phyloP scores from a whole-genome alignment of 2,797 vertebrate species.

The Synaphobranchus kaupii region DNA sequence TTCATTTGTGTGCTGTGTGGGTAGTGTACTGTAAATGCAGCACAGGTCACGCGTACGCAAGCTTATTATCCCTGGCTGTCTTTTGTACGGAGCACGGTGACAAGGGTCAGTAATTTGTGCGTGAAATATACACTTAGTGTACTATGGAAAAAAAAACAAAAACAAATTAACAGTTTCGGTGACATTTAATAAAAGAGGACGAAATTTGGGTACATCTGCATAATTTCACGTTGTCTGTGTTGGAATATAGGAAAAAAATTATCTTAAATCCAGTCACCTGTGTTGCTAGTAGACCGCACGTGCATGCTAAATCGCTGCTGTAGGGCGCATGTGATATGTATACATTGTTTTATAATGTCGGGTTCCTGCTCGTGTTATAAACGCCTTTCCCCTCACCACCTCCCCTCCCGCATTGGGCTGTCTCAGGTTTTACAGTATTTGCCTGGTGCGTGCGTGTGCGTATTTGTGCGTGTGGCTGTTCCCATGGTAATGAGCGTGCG shows the following conservation, averaged over 20 bases:
- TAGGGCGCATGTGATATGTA: background rate
- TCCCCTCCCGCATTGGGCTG: constrained; percentile 14
- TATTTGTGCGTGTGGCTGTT: constrained; percentile 41
- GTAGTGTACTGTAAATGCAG: background rate
- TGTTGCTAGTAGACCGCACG: background rate
- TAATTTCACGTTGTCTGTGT: background rate
- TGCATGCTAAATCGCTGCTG: constrained; percentile 4
- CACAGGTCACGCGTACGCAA: background rate
- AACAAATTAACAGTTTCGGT: background rate
- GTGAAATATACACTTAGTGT: background rate
- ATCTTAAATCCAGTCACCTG: background rate
- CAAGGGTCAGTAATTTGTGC: background rate
- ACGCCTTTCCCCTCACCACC: background rate
- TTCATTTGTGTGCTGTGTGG: constrained; percentile 11
- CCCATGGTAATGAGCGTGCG: constrained; percentile 32
- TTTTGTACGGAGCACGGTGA: background rate
- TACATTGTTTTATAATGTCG: constrained; percentile 38
- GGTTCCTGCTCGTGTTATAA: constrained; percentile 27
- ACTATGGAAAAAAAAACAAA: background rate
- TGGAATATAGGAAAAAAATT: background rate
- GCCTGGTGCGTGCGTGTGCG: constrained; percentile 46
- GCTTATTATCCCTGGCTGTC: background rate
- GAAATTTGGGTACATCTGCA: background rate
- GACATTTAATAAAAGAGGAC: background rate
- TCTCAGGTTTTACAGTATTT: constrained; percentile 65